Evolutionary conservation across 2,888 invertebrate genomes (phyloP).

Genomic region (Eupithecia dodoneata): DNA sequence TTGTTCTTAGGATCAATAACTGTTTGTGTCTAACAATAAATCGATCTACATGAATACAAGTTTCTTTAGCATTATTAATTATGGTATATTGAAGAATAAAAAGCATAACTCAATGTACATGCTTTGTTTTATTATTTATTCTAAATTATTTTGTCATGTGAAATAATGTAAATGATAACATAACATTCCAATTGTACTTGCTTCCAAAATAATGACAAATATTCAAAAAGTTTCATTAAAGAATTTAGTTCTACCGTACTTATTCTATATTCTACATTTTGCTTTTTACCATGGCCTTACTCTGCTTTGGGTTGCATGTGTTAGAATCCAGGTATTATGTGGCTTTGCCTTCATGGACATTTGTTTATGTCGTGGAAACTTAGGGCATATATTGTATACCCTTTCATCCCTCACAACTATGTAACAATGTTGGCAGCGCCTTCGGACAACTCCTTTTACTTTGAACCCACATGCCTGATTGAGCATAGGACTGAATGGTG

Average conservation of each 20-base stretch:
- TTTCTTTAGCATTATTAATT: not conserved
- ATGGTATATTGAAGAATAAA: not conserved
- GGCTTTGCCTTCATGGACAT: slow-evolving; percentile 88
- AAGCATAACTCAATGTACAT: not conserved
- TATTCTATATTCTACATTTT: not conserved
- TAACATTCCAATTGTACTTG: not conserved
- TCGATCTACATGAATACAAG: not conserved
- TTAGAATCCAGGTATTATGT: slow-evolving; percentile 89
- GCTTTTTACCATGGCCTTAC: slow-evolving; percentile 69
- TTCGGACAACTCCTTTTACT: slow-evolving; percentile 86
- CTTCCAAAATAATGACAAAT: not conserved
- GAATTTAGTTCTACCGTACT: not conserved
- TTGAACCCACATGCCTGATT: slow-evolving; percentile 83
- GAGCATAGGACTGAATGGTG: slow-evolving; percentile 57
- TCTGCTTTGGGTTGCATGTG: slow-evolving; percentile 88
- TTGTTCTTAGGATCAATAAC: not conserved
- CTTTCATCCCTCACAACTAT: slow-evolving; percentile 87
- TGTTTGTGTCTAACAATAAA: not conserved
- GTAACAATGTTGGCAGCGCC: slow-evolving; percentile 92
- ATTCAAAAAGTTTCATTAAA: not conserved
- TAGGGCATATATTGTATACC: slow-evolving; percentile 89
- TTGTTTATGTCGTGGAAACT: slow-evolving; percentile 92
- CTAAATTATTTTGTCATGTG: not conserved
- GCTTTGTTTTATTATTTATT: not conserved
- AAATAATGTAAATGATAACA: not conserved